phyloP scores from a whole-genome alignment of 37 sponge, comb jelly and placozoan genomes.

The Spongia lamella region DNA sequence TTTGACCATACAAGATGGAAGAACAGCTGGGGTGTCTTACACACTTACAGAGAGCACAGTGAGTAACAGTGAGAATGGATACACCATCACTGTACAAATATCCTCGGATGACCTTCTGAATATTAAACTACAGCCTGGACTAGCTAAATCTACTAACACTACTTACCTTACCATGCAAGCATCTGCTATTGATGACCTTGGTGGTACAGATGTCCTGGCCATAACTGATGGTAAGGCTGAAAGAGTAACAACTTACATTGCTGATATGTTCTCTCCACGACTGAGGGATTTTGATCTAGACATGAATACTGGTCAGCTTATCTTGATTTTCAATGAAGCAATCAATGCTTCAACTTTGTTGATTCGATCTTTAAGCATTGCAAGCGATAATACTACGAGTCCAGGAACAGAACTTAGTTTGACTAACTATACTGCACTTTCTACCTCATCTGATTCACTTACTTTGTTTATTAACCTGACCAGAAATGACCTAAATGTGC shows the following conservation, averaged over 20 bases:
- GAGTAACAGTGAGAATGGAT: conserved; percentile 56
- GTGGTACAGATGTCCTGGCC: conserved; percentile 81
- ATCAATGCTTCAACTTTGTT: conserved; percentile 60
- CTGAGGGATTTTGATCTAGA: conserved; percentile 47
- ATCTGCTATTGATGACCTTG: conserved; percentile 88
- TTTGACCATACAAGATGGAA: conserved; percentile 71
- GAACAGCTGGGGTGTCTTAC: conserved; percentile 4
- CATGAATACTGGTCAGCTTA: conserved; percentile 48
- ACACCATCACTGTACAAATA: conserved; percentile 58
- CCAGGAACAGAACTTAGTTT: conserved; percentile 1
- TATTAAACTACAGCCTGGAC: conserved; percentile 59
- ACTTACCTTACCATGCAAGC: conserved; percentile 89
- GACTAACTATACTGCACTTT: conserved; percentile 23
- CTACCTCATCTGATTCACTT: conserved; percentile 60
- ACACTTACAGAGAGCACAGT: conserved; percentile 28
- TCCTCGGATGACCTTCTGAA: conserved; percentile 73
- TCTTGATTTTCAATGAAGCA: conserved; percentile 73
- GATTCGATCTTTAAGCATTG: conserved; percentile 28
- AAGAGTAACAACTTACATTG: conserved; percentile 53
- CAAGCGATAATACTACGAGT: conserved; percentile 1
- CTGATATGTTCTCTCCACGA: conserved; percentile 65
- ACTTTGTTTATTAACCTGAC: conserved; percentile 44
- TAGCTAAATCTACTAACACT: conserved; percentile 60
- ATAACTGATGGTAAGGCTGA: conserved; percentile 89
- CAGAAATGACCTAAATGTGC: conserved; percentile 42